Percentiles rank a stretch among this genome's conserved stretches.
phyloP scores from a whole-genome alignment of 2,797 vertebrate species.

The Diceros bicornis region DNA sequence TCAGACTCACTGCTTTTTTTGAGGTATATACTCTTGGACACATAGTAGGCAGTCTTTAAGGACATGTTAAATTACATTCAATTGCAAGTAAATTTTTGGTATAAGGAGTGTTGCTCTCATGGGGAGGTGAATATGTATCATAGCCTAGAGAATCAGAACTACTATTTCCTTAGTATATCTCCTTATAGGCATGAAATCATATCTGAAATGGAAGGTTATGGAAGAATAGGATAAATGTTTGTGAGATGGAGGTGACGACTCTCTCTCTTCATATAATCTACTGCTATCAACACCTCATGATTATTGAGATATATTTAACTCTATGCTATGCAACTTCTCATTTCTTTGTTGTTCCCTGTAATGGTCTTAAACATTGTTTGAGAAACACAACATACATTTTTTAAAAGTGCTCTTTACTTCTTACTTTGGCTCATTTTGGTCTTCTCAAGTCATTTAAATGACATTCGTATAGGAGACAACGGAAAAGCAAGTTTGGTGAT shows the following conservation, averaged over 20 bases:
- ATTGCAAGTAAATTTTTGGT: slow-evolving; percentile 32
- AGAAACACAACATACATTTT: slow-evolving; percentile 49
- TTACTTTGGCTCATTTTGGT: slow-evolving; percentile 56
- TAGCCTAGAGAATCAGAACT: not conserved
- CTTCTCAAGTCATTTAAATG: slow-evolving; percentile 69
- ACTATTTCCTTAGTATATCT: slow-evolving; percentile 22
- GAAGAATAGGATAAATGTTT: not conserved
- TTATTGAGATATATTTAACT: slow-evolving; percentile 52
- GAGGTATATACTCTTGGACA: not conserved
- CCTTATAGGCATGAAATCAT: not conserved
- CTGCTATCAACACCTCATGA: not conserved
- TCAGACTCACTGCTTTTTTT: not conserved
- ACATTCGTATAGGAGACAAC: slow-evolving; percentile 55
- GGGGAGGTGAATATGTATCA: slow-evolving; percentile 12
- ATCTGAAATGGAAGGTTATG: slow-evolving; percentile 28
- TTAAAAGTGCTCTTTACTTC: not conserved
- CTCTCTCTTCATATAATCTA: not conserved
- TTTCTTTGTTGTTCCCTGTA: not conserved
- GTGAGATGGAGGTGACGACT: not conserved
- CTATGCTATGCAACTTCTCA: not conserved
- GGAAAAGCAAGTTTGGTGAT: slow-evolving; percentile 23
- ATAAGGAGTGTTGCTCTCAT: not conserved
- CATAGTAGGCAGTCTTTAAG: not conserved
- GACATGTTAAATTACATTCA: slow-evolving; percentile 27
- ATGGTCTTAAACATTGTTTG: slow-evolving; percentile 39